Evolutionary conservation across 64 coral and sea anemone genomes (phyloP), one percentile per base, ranked within the genome.

Genomic region (Porites lutea): DNA sequence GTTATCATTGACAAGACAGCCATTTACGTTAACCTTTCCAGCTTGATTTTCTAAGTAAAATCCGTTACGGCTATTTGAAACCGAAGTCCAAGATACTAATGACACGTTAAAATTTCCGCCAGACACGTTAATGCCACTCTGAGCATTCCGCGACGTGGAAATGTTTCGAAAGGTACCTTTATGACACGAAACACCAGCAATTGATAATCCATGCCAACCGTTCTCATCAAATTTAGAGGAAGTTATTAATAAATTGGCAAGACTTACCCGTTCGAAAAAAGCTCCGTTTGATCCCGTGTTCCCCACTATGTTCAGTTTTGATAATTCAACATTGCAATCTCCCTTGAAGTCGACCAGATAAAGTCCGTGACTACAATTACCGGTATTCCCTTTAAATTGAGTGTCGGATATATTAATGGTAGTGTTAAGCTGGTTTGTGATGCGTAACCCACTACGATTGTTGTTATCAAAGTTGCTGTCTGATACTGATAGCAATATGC

Each of bases 41-140:
- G 73, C 79, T 86, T 96, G 83, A 14, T 85, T 93, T 19, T 59
- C 62, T n/a, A 96, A 61, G 8, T 61, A 45, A 52, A 59, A 79
- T 3, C 95, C 95, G 60, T 93, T 72, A 6, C 55, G 48, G 65
- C 21, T 6, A 88, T 96, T 96, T 16, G 61, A 27, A 6, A 55
- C 11, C 3, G 92, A 86, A 22, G 77, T 49, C 11, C 86, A 96
- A 51, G 69, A 58, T 47, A 53, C 8, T 23, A 96, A 68, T 5
- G 62, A 60, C 47, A 88, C 48, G 19, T 79, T 79, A 8, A 63
- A 74, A 3, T 13, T 13, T 16, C 95, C 95, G n/a, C 85, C 22
- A 22, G 14, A 22, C 13, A 93, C 19, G 50, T 68, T 27, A 5
- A 92, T 3, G 20, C 94, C 94, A 43, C 27, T 78, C n/a, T 45